phyloP scores from a whole-genome alignment of 92 coral and sea anemone genomes.

The Porites rus region DNA sequence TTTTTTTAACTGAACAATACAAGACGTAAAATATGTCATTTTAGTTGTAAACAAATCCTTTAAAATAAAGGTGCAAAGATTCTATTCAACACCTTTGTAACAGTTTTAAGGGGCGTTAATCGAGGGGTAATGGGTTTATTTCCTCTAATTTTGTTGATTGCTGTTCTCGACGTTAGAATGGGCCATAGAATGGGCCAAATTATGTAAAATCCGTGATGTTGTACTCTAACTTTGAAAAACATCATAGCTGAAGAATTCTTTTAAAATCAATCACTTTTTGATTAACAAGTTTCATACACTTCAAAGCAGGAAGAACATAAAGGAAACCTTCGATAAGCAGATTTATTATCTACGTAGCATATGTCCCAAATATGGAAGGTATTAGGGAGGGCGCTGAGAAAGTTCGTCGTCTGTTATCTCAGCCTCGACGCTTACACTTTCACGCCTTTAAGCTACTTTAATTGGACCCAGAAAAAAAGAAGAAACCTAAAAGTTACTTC shows the following conservation, averaged over 20 bases:
- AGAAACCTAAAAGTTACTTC: too few species aligned
- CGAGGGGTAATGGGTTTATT: slow-evolving; percentile 28
- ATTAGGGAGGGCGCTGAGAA: too few species aligned
- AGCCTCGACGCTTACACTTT: too few species aligned
- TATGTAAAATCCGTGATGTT: background rate
- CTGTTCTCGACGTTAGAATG: background rate
- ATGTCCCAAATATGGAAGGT: too few species aligned
- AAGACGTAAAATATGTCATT: background rate
- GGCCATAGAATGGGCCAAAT: background rate
- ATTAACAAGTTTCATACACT: background rate
- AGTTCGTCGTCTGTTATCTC: too few species aligned
- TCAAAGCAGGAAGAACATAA: too few species aligned
- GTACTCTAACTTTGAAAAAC: background rate
- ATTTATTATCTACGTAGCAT: too few species aligned
- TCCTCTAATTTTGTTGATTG: slow-evolving; percentile 5
- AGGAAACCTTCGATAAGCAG: too few species aligned
- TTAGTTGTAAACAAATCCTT: background rate
- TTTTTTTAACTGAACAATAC: background rate
- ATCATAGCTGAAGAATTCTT: background rate
- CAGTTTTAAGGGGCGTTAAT: slow-evolving; percentile 14
- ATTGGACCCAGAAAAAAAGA: too few species aligned
- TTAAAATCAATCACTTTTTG: background rate
- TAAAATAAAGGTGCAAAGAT: background rate
- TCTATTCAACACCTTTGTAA: background rate
- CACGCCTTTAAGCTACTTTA: too few species aligned